phyloP scores from a whole-genome alignment of 2,888 invertebrate species.

The Caenorhabditis uteleia region DNA sequence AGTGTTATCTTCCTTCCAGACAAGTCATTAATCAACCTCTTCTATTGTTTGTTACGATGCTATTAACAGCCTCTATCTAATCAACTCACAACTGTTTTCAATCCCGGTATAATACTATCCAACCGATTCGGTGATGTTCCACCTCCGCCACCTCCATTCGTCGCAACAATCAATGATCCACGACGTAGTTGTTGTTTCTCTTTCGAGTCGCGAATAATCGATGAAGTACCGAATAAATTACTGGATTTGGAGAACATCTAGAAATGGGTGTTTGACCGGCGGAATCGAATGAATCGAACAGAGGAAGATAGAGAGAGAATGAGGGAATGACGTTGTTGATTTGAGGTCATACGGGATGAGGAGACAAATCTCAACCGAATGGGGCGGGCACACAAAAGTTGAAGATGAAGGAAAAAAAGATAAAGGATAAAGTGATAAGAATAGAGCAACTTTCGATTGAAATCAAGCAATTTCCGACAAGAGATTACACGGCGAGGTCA shows the following conservation, averaged over 20 bases:
- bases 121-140: constrained; percentile 30
- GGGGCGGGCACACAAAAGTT: background rate
- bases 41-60: constrained; percentile 4
- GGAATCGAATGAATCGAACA: background rate
- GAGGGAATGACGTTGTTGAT: no score
- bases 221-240: constrained; percentile 40
- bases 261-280: background rate
- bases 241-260: constrained; percentile 53
- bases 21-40: no score
- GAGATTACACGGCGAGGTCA: no score
- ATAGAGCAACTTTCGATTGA: no score
- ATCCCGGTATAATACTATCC: constrained; percentile 32
- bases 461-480: no score
- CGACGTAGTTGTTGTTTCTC: constrained; percentile 14
- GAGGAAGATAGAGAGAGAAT: constrained; percentile 2
- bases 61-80: background rate
- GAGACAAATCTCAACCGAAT: constrained; percentile 2
- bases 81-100: constrained; percentile 30
- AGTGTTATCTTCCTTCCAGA: no score
- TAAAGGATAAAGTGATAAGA: no score
- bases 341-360: no score
- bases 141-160: constrained; percentile 1
- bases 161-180: background rate
- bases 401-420: no score
- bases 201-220: constrained; percentile 29